Conservation (phyloP, 2,888 invertebrate genomes). For the Zygaena filipendulae region DNA sequence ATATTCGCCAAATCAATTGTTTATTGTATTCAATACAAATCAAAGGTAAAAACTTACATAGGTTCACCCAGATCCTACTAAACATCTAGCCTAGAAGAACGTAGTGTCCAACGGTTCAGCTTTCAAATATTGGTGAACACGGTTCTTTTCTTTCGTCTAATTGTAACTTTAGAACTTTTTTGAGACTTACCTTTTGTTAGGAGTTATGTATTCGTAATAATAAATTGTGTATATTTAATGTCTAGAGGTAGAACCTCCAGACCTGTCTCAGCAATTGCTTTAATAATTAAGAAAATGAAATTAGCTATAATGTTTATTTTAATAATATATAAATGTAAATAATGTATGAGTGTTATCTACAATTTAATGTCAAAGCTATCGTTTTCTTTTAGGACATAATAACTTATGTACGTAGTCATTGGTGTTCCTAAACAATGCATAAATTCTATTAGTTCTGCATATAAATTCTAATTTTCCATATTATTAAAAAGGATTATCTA, state of each 20-base stretch:
- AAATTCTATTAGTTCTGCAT: too few species aligned
- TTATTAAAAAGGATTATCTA: too few species aligned
- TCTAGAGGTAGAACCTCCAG: too few species aligned
- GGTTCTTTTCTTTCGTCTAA: constrained; percentile 33
- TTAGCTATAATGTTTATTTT: too few species aligned
- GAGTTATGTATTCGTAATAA: not conserved
- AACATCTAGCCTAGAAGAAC: constrained; percentile 46
- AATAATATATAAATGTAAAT: constrained; percentile 58
- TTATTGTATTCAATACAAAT: not conserved
- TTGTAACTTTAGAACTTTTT: constrained; percentile 45
- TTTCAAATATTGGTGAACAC: constrained; percentile 63
- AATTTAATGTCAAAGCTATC: too few species aligned
- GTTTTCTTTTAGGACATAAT: too few species aligned
- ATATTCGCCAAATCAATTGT: too few species aligned
- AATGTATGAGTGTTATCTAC: constrained; percentile 49
- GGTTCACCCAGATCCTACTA: constrained; percentile 7
- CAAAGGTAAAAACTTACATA: not conserved
- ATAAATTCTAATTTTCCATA: too few species aligned
- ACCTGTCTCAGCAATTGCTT: too few species aligned
- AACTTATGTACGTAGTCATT: constrained; percentile 35
- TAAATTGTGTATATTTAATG: too few species aligned
- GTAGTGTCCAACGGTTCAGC: constrained; percentile 58
- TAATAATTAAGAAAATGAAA: too few species aligned
- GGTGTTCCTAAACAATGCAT: too few species aligned
- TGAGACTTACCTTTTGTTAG: constrained; percentile 24